Percentiles rank a stretch among this genome's conserved stretches.
Conservation (phyloP, 2,888 invertebrate genomes). For the Pyralis farinalis region DNA sequence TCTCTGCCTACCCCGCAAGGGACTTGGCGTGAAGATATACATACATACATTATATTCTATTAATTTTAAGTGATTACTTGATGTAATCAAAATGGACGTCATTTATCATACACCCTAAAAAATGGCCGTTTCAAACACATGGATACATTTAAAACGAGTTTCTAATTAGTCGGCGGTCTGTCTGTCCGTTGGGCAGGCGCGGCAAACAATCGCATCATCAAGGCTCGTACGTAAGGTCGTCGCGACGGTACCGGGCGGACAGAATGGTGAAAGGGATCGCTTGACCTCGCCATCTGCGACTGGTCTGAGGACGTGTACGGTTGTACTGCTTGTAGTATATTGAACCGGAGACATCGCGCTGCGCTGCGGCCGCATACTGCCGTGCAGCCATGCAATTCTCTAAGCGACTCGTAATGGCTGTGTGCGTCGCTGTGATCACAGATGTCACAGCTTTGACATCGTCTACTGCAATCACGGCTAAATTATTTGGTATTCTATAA, state of each 20-base stretch:
- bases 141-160: conserved; percentile 4
- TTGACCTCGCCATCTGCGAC: conserved; percentile 62
- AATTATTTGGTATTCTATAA: no score
- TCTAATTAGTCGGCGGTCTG: conserved; percentile 1
- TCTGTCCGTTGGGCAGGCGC: conserved; percentile 25
- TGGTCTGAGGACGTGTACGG: conserved; percentile 36
- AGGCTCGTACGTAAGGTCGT: conserved; percentile 63
- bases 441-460: no score
- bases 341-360: conserved; percentile 39
- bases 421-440: no score
- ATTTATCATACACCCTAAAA: no score
- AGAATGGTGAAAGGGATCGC: conserved; percentile 70
- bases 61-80: no score
- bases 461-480: no score
- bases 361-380: conserved; percentile 9
- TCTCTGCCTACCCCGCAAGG: no score
- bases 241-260: conserved; percentile 46
- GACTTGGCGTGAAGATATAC: no score
- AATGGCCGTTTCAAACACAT: not conserved
- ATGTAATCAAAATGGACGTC: no score
- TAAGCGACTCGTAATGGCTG: no score
- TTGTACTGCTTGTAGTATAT: conserved; percentile 40
- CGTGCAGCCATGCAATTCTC: no score
- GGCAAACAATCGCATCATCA: conserved; percentile 54
- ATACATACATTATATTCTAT: no score